Evolutionary conservation across 2,888 invertebrate genomes (phyloP).

Genomic region (Branchinecta sandiegonensis): DNA sequence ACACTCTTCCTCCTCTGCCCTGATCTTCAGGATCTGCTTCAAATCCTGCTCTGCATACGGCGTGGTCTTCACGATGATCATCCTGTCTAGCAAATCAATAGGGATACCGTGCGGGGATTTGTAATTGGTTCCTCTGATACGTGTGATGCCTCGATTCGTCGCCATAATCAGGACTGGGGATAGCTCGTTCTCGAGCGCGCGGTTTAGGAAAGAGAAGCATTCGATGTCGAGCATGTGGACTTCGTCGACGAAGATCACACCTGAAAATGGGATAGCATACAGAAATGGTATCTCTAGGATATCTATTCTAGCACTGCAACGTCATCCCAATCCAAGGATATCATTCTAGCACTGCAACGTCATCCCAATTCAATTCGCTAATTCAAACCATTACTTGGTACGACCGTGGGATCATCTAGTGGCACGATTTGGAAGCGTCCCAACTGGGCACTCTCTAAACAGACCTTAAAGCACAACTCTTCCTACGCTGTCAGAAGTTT

Average conservation of each 20-base stretch:
- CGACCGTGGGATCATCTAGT: too few species aligned
- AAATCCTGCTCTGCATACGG: slow-evolving; percentile 79
- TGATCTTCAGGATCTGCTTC: slow-evolving; percentile 75
- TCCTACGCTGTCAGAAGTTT: too few species aligned
- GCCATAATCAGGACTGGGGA: slow-evolving; percentile 98
- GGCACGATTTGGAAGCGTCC: neutral
- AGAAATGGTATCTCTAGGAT: too few species aligned
- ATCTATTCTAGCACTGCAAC: too few species aligned
- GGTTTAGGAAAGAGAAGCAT: slow-evolving; percentile 94
- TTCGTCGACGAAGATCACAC: slow-evolving; percentile 32
- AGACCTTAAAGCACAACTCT: too few species aligned
- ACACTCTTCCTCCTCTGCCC: slow-evolving; percentile 35
- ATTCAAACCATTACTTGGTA: neutral
- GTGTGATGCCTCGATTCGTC: slow-evolving; percentile 86
- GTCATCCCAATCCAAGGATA: neutral
- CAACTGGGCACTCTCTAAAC: neutral
- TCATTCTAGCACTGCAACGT: too few species aligned
- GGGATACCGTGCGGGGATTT: slow-evolving; percentile 94
- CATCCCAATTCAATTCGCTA: neutral
- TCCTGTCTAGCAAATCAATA: slow-evolving; percentile 82
- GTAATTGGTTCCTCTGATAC: slow-evolving; percentile 86
- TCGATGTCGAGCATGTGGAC: slow-evolving; percentile 98
- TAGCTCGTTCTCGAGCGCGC: slow-evolving; percentile 92
- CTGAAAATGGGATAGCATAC: neutral
- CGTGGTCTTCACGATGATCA: slow-evolving; percentile 82